A percentile compares a stretch with the other conserved stretches of the same genome.
phyloP scores from a whole-genome alignment of 2,888 invertebrate genomes.

The Syrista parreyssii region DNA sequence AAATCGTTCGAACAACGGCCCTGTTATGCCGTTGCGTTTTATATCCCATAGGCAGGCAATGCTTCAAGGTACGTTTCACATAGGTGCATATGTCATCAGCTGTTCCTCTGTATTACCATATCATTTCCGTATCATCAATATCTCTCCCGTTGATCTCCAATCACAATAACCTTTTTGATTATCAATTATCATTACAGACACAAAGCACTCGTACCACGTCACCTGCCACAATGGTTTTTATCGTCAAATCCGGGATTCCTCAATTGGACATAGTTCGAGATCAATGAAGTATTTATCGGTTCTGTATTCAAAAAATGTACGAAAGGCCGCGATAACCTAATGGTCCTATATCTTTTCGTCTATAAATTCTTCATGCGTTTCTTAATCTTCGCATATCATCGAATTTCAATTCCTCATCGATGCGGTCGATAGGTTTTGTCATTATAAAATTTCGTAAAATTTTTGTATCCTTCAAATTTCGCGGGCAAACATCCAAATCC shows the following conservation, averaged over 20 bases:
- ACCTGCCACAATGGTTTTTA: not conserved
- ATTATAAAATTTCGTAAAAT: not conserved
- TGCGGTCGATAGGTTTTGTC: not conserved
- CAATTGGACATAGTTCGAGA: not conserved
- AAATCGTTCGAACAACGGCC: constrained; percentile 50
- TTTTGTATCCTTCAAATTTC: not conserved
- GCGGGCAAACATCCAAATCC: not conserved
- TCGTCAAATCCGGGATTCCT: constrained; percentile 9
- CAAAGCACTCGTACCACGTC: not conserved
- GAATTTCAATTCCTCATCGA: not conserved
- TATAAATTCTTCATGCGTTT: constrained; percentile 13
- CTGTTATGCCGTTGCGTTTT: constrained; percentile 37
- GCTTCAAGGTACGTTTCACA: not conserved
- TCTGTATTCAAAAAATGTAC: constrained; percentile 11
- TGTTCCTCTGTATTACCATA: constrained; percentile 1
- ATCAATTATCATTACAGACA: constrained; percentile 26
- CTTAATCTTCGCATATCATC: not conserved
- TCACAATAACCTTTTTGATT: constrained; percentile 14
- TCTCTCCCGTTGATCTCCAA: constrained; percentile 1
- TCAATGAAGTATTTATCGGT: not conserved
- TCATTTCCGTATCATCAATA: not conserved
- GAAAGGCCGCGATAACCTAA: not conserved
- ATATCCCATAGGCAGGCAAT: constrained; percentile 7
- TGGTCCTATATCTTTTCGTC: not conserved
- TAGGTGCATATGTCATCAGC: constrained; percentile 5